Evolutionary conservation across 2,888 invertebrate species (phyloP), one percentile per base, ranked within the genome.

Genomic region (Uloborus plumipes): DNA sequence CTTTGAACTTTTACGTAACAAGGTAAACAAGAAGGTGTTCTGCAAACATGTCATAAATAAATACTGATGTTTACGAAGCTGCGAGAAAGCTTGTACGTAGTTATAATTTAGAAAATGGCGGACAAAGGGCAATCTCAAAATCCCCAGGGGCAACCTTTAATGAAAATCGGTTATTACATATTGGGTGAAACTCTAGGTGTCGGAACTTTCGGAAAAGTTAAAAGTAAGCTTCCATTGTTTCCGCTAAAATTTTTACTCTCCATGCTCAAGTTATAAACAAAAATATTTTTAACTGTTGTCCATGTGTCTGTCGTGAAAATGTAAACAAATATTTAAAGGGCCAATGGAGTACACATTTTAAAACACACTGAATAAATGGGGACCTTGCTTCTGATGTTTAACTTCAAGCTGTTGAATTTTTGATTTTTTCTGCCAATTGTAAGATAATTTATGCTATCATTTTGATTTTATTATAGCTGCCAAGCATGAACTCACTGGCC

Each of bases 161-260:
- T 98, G 51, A 98, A 97, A 91, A 99, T 98, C 88, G 99, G 99
- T 0, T 98, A 99, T 90, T 99, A 99, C 90, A 94, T 96, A 73
- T 91, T 99, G 69, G 98, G 99, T 22, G 93, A 94, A 87, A 95
- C 95, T 2, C 91, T 99, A 61, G 99, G 99, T 53, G 96, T 98
- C 53, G 99, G 99, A 47, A 99, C 99, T 6, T 99, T 99, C 91
- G 99, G 99, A 78, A 99, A 99, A 92, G 99, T 99, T 2, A 99
- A 99, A 92, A 97, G 93, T 93, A 89, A 88, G 91, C 85, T 53
- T 15, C 20, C 39, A 1, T 49, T 26, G 1, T 62, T 62, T 7
- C 22, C 11, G 6, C 22, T 31, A 20, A 20, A 20, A 1, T 20
- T 20, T 18, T 18, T 20, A 20, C 18, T 58, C 58, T 6, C 6